A percentile compares a stretch with the other conserved stretches of the same genome.
Conservation (phyloP, 1,140 invertebrate species). For the Drosophila trapezifrons region DNA sequence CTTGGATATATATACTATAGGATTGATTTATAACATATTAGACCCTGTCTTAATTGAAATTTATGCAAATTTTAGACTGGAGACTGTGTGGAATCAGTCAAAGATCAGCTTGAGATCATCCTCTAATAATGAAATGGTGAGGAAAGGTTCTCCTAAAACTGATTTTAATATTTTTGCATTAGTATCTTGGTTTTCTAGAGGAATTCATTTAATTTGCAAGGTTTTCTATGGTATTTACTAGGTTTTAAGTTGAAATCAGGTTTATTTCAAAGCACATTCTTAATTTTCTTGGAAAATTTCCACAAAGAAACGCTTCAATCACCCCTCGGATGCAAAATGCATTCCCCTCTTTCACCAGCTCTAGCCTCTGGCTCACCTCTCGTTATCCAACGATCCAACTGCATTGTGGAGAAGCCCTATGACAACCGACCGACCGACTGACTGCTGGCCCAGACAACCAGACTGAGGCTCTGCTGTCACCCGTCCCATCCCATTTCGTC, state of each 20-base stretch:
- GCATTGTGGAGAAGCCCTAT: constrained; percentile 36
- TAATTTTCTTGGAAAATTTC: background rate
- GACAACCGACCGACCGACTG: constrained; percentile 11
- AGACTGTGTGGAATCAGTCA: background rate
- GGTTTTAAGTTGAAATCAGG: too few species aligned
- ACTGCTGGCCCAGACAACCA: constrained; percentile 17
- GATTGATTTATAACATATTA: constrained; percentile 11
- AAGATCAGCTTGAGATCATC: constrained; percentile 14
- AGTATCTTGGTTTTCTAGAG: background rate
- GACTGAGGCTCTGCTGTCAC: constrained; percentile 7
- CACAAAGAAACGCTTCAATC: background rate
- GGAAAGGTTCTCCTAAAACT: too few species aligned
- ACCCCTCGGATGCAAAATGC: background rate
- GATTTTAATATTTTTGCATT: too few species aligned
- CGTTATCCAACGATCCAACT: background rate
- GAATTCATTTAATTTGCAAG: too few species aligned
- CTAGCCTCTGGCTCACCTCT: background rate
- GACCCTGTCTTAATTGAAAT: constrained; percentile 29
- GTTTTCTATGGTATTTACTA: too few species aligned
- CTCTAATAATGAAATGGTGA: background rate
- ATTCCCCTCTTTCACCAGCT: constrained; percentile 1
- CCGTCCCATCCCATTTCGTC: background rate
- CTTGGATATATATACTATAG: background rate
- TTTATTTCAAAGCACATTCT: too few species aligned
- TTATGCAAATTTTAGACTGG: constrained; percentile 27